Base-by-base conservation (phyloP, 2,113 vertebrate genomes). In the Anguilla japonica region DNA sequence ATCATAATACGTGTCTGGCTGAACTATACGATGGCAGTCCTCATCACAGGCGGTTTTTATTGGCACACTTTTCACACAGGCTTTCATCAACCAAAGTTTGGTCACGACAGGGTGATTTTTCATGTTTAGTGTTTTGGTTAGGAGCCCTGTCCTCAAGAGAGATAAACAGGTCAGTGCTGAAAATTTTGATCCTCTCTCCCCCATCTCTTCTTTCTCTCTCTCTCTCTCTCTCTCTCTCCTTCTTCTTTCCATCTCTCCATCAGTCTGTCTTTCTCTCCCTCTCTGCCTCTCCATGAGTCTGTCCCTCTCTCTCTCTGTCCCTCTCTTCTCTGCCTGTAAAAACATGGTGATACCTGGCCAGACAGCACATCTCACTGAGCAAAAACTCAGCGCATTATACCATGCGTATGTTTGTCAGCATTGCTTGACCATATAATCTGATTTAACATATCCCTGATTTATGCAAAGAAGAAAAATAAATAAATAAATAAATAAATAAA, bases 341-440 rank as follows among this genome's bases (percentile, higher is more conserved):
- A 43, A 39, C 41, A 79, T 57, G 53, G 20, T 43, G 29, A 39
- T 34, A 81, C 46, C 8, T 40, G 50, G 29, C 85, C 50, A 86
- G 85, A 81, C 46, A 84, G n/a, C 83, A 75, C 63, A 40, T 84
- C 63, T 41, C 43, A 56, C 29, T 41, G 14, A 34, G 46, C 39
- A 71, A 57, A 57, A 56, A 26, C 84, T 71, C 84, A 57, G 80
- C 7, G 9, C 7, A 53, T 53, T 13, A 53, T 53, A 14, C 50
- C 7, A 11, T 53, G 50, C 9, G 50, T 53, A 2, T 53, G 50
- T 53, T 53, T 53, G 1, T 53, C 11, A 53, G 50, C 13, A 53
- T 53, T 9, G 2, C 50, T 53, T 53, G 50, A 14, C 50, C 2
- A 53, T 13, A 53, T 53, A 53, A 11, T 53, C 50, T 53, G 9